Evolutionary conservation across 2,113 vertebrate genomes (phyloP), one percentile per base, ranked within the genome.

Genomic region (Corythoichthys haematopterus): DNA sequence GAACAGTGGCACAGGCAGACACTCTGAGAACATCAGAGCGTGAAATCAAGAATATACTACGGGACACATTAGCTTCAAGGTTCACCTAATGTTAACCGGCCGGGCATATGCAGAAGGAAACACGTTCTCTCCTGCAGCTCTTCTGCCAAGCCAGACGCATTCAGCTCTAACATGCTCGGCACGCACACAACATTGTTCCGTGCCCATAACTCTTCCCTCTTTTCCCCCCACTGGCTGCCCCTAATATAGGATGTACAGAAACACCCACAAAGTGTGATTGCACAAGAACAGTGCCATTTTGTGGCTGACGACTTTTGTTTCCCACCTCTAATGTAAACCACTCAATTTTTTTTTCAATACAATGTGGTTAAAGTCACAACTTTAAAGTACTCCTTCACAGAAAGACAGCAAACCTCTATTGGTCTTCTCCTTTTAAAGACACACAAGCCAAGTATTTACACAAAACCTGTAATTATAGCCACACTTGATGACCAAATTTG

Each of bases 1-100:
- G 33, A 37, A 53, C 68, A 56, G 61, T 52, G 56, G 61, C 64
- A 33, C 14, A 56, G 64, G 59, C 12, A 69, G 53, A 74, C 66
- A 52, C 50, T 64, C 68, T 70, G 56, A 56, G 60, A 76, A 83
- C 63, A 70, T 72, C 40, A 51, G 70, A 74, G 70, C 77, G 74
- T 70, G 77, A 78, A 65, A 80, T 45, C 66, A 70, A 70, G 70
- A 71, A 81, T 65, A 56, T 65, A 79, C 67, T 14, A 65, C 37
- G 64, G 71, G 75, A 77, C 82, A 79, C 62, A 71, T 82, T 80
- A 61, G 76, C 82, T 60, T 82, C 70, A 53, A 71, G 83, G 83
- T 77, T 82, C 75, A 69, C 78, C 55, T 73, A 80, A 78, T 70
- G 51, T 68, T 38, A 66, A 68, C 69, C 64, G 71, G 63, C 43